Evolutionary conservation across 2,113 vertebrate species (phyloP).

Genomic region (Andinoacara biseriatus): DNA sequence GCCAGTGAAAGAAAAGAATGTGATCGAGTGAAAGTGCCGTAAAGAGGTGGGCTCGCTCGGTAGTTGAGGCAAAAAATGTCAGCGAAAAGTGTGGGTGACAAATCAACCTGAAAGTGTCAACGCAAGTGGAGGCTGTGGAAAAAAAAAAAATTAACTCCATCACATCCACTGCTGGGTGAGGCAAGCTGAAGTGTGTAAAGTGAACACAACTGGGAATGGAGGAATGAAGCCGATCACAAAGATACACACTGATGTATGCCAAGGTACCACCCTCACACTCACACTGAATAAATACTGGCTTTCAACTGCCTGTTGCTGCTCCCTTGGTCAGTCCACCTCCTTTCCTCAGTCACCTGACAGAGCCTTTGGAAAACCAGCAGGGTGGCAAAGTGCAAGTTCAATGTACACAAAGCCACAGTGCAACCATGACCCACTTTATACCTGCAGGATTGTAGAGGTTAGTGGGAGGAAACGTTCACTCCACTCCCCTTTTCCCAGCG

Average conservation of each 20-base stretch:
- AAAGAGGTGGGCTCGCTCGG: not conserved
- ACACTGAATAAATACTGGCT: not conserved
- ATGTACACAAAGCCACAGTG: slow-evolving; percentile 60
- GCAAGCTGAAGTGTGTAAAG: not conserved
- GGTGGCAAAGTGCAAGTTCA: slow-evolving; percentile 64
- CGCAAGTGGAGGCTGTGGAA: not conserved
- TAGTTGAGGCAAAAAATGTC: not conserved
- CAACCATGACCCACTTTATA: slow-evolving; percentile 62
- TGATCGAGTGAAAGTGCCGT: no score
- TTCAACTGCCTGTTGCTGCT: slow-evolving; percentile 11
- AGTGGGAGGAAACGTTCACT: slow-evolving; percentile 24
- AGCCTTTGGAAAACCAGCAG: slow-evolving; percentile 7
- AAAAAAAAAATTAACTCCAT: not conserved
- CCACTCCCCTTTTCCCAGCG: slow-evolving; percentile 43
- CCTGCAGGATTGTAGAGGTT: slow-evolving; percentile 31
- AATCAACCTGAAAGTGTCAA: not conserved
- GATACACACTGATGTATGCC: not conserved
- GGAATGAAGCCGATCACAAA: not conserved
- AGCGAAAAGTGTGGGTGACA: not conserved
- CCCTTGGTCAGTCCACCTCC: slow-evolving; percentile 12
- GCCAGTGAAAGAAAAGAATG: no score
- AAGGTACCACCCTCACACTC: slow-evolving; percentile 6
- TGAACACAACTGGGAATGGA: not conserved
- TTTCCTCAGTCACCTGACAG: slow-evolving; percentile 57
- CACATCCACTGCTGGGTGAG: accelerated